Evolutionary conservation across 2,888 invertebrate species (phyloP), one percentile per base, ranked within the genome.

Genomic region (Caenorhabditis panamensis): DNA sequence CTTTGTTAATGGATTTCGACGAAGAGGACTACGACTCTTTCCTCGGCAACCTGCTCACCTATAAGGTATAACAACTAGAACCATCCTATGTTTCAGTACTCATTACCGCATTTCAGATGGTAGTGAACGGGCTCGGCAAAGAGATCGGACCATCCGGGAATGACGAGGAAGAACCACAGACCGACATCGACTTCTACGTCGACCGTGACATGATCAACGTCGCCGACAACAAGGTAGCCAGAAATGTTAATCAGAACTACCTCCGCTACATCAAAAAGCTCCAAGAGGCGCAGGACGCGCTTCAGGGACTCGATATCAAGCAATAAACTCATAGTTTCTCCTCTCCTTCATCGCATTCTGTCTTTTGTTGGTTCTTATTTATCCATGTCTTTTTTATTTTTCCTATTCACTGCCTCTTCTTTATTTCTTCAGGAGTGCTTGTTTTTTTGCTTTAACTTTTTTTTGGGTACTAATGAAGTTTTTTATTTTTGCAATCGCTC

Each of bases 131-230:
- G 68, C 82, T 90, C 22, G 88, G 88, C 64, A 89, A 90, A 68
- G 90, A 88, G 58, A 61, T 63, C 2, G 80, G 41, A 9, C 77
- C 64, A 49, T 78, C 72, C 0, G 66, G 97, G 64, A 96, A 96
- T 87, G 98, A 97, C 58, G 96, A 96, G 91, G 97, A 99, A 92
- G 96, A 97, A 92, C 96, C 97, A 54, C 96, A 96, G 4, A 97
- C 97, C 5, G 99, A 99, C 94, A 93, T 99, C 92, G 99, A 99
- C 92, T 99, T 99, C 92, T 99, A 97, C 92, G 97, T 99, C 89
- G 97, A 99, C 92, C 67, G 77, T 9, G 82, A 97, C 90, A 99
- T 99, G 98, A 96, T 99, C 90, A 97, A 98, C 92, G 97, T 99
- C 91, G 99, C 99, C 11, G 99, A 99, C 91, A 99, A 98, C 0